These are phyloP conservation scores for Choristoneura fumiferana DNA, from an alignment of 1,140 invertebrate genomes.

Conservation along the genomic window DNA sequence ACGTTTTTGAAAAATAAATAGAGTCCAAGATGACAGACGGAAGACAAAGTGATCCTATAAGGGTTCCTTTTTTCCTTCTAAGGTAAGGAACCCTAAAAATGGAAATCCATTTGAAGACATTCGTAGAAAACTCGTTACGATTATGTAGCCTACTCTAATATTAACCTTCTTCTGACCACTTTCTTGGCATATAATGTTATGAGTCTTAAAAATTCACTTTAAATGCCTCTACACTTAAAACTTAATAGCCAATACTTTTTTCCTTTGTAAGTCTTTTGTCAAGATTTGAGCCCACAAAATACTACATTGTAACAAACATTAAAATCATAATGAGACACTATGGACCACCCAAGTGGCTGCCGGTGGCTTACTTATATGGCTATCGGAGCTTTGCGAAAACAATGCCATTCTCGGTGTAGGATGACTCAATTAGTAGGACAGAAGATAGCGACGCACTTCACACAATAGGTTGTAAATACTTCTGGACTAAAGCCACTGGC, in stretches of 20 bases:
- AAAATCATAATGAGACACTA: conserved; percentile 12
- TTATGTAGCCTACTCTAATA: too few species aligned
- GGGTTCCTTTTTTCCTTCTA: too few species aligned
- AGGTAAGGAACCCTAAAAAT: too few species aligned
- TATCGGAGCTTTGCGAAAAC: conserved; percentile 61
- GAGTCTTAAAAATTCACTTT: conserved; percentile 3
- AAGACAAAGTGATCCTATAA: too few species aligned
- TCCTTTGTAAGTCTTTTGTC: conserved; percentile 2
- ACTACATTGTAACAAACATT: conserved; percentile 10
- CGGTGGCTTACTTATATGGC: conserved; percentile 56
- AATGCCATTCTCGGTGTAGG: conserved; percentile 60
- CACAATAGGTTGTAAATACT: conserved; percentile 64
- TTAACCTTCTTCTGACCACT: too few species aligned
- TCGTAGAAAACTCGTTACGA: too few species aligned
- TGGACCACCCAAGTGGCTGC: conserved; percentile 55
- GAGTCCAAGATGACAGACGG: too few species aligned
- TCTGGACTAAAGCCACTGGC: conserved; percentile 23
- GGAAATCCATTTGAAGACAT: too few species aligned
- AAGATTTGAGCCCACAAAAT: conserved; percentile 7
- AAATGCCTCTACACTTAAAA: conserved; percentile 7
- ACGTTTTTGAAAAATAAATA: too few species aligned
- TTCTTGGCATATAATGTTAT: neutral
- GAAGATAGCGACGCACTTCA: conserved; percentile 51
- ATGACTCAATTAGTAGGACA: conserved; percentile 72
- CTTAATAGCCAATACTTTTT: conserved; percentile 10